phyloP scores from a whole-genome alignment of 2,797 vertebrate species.

The Trichosurus vulpecula region DNA sequence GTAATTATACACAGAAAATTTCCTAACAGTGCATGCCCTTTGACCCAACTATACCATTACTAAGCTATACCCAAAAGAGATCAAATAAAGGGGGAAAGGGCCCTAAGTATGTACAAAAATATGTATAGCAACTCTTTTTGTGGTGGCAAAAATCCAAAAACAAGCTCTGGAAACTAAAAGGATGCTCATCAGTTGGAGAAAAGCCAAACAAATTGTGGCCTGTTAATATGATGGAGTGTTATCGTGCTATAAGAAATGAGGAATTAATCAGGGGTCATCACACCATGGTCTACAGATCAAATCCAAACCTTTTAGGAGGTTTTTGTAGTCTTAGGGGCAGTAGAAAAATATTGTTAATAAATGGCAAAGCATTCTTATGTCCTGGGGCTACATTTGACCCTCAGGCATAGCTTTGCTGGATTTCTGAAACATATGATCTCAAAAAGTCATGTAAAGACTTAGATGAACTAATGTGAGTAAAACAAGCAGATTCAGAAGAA shows the following conservation, averaged over 20 bases:
- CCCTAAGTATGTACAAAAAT: neutral
- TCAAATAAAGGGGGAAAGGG: neutral
- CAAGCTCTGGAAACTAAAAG: neutral
- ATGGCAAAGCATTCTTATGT: neutral
- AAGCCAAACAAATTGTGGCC: neutral
- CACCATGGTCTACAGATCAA: neutral
- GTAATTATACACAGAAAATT: neutral
- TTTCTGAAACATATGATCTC: neutral
- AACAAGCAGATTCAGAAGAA: neutral
- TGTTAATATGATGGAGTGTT: neutral
- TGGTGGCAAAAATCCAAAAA: neutral
- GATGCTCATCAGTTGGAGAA: neutral
- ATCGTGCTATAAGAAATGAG: neutral
- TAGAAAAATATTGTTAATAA: neutral
- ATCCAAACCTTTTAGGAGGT: neutral
- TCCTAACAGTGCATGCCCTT: too few species aligned
- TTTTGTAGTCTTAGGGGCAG: neutral
- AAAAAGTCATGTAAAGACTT: neutral
- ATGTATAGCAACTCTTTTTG: neutral
- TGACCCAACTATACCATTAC: too few species aligned
- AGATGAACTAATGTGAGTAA: neutral
- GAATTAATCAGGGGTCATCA: neutral
- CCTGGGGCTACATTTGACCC: neutral
- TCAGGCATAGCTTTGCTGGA: neutral
- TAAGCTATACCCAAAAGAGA: too few species aligned